phyloP scores from a whole-genome alignment of 2,113 vertebrate species.

The Hirundichthys speculiger region DNA sequence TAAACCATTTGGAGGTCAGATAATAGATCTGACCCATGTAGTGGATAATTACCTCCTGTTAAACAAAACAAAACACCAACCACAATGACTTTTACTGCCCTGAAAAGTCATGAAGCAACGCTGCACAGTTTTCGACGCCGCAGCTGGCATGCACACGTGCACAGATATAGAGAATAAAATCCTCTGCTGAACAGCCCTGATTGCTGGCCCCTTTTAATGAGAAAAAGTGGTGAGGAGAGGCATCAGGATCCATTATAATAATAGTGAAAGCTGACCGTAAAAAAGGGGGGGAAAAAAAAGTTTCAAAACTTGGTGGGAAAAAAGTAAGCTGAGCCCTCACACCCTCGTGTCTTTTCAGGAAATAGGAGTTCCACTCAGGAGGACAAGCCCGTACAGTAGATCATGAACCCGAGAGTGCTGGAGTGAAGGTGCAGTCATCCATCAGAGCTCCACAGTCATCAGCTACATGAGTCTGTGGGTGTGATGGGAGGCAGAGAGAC shows the following conservation, averaged over 20 bases:
- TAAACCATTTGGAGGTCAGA: slow-evolving; percentile 34
- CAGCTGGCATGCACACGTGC: slow-evolving; percentile 29
- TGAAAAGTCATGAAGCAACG: slow-evolving; percentile 44
- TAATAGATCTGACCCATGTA: slow-evolving; percentile 55
- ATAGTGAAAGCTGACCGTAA: background rate
- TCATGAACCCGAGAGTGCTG: slow-evolving; percentile 42
- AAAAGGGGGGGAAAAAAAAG: slow-evolving; percentile 23
- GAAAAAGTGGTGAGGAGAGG: slow-evolving; percentile 47
- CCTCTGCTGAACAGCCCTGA: slow-evolving; percentile 42
- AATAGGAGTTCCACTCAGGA: slow-evolving; percentile 47
- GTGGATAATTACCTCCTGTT: slow-evolving; percentile 61
- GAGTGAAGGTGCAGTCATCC: slow-evolving; percentile 56
- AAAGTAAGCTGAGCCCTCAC: slow-evolving; percentile 23
- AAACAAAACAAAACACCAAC: slow-evolving; percentile 53
- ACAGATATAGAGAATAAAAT: slow-evolving; percentile 43
- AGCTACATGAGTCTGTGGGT: slow-evolving; percentile 51
- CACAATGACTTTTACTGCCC: slow-evolving; percentile 63
- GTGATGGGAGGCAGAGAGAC: slow-evolving; percentile 38
- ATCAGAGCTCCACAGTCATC: slow-evolving; percentile 64
- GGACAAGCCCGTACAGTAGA: slow-evolving; percentile 57
- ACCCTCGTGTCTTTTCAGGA: slow-evolving; percentile 54
- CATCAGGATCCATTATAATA: slow-evolving; percentile 45
- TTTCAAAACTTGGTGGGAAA: background rate
- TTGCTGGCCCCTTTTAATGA: slow-evolving; percentile 52
- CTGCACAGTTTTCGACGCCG: slow-evolving; percentile 35